phyloP scores from a whole-genome alignment of 2,888 invertebrate species.

The Clistopyga incitator region DNA sequence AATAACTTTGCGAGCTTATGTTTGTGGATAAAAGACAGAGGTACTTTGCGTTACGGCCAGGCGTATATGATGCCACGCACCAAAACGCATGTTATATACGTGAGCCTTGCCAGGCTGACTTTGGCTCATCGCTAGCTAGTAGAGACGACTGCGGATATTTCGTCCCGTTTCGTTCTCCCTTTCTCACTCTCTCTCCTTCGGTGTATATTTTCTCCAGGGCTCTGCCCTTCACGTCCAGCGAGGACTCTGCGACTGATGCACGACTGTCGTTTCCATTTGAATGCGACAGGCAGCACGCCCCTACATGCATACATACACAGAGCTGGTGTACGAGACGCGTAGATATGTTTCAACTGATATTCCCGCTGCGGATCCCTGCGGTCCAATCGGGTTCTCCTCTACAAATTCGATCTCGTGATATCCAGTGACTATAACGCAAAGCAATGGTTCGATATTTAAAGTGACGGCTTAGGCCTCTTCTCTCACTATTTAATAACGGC shows the following conservation, averaged over 20 bases:
- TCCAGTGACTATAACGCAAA: conserved; percentile 5
- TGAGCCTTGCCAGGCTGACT: conserved; percentile 29
- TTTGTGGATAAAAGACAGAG: conserved; percentile 77
- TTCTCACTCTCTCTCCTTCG: neutral
- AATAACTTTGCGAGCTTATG: conserved; percentile 81
- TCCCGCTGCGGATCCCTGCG: conserved; percentile 46
- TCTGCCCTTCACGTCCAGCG: neutral
- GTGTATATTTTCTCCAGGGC: conserved; percentile 5
- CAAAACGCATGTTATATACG: conserved; percentile 47
- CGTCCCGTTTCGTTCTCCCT: conserved; percentile 2
- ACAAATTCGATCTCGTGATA: conserved; percentile 43
- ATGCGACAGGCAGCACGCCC: conserved; percentile 73
- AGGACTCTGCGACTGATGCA: conserved; percentile 70
- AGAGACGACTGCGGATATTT: neutral
- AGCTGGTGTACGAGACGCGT: conserved; percentile 20
- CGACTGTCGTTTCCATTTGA: conserved; percentile 78
- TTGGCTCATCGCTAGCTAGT: conserved; percentile 13
- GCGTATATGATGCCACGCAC: conserved; percentile 46
- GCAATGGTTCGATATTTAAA: conserved; percentile 25
- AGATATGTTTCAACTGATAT: conserved; percentile 40
- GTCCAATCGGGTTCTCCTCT: conserved; percentile 7
- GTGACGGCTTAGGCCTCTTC: neutral
- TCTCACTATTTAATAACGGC: neutral
- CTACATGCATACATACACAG: conserved; percentile 37
- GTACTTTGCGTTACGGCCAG: conserved; percentile 75